These are phyloP conservation scores for Lytechinus variegatus DNA, from an alignment of 35 echinoderm and acorn worm species.

Conservation along the genomic window DNA sequence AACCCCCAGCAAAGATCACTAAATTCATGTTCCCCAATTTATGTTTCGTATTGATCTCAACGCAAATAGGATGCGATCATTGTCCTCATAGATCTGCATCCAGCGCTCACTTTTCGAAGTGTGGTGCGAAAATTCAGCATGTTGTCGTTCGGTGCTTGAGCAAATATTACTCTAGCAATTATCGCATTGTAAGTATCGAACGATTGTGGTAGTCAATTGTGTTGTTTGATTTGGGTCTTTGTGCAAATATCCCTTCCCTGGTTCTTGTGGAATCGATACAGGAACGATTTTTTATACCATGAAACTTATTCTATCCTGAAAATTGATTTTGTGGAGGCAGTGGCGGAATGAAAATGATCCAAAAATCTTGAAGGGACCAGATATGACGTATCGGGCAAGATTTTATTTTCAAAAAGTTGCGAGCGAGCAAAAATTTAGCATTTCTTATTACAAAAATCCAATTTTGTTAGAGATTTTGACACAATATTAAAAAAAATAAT, in stretches of 20 bases:
- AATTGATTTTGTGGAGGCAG: too few relatives aligned
- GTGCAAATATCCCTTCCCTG: not conserved
- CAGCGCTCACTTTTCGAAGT: slow-evolving; percentile 26
- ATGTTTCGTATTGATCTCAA: not conserved
- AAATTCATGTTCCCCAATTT: slow-evolving; percentile 4
- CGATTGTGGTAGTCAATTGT: not conserved
- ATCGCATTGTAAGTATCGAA: slow-evolving; percentile 14
- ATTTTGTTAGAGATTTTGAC: too few relatives aligned
- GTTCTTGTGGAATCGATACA: not conserved
- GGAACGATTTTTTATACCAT: not conserved
- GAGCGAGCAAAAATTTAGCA: too few relatives aligned
- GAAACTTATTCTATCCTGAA: not conserved
- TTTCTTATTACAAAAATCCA: too few relatives aligned
- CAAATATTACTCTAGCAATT: slow-evolving; percentile 15
- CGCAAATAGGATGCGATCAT: not conserved
- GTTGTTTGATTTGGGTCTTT: not conserved
- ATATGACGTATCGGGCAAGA: too few relatives aligned
- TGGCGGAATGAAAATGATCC: too few relatives aligned
- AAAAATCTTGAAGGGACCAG: too few relatives aligned
- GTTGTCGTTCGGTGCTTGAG: not conserved
- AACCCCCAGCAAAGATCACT: not conserved
- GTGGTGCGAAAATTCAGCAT: slow-evolving; percentile 41
- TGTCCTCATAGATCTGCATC: not conserved
- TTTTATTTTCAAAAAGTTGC: too few relatives aligned
- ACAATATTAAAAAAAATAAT: too few relatives aligned